These are phyloP conservation scores for Hedychridium roseum DNA, from an alignment of 2,888 invertebrate species.

Conservation along the genomic window DNA sequence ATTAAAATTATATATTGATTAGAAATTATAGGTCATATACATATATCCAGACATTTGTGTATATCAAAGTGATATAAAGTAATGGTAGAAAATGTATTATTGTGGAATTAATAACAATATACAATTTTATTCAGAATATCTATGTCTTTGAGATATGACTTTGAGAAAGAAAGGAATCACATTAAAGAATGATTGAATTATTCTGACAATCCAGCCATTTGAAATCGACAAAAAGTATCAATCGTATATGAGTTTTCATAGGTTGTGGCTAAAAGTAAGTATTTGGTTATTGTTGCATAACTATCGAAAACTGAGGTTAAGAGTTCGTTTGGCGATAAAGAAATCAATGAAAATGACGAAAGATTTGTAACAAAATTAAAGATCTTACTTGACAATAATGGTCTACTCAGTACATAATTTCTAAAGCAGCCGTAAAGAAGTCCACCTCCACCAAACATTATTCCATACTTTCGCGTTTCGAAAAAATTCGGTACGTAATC, in stretches of 20 bases:
- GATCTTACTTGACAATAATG: slow-evolving; percentile 38
- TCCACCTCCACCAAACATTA: neutral
- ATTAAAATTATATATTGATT: neutral
- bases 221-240: neutral
- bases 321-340: neutral
- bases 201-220: neutral
- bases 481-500: slow-evolving; percentile 26
- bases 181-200: too few species aligned
- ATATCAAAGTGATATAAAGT: too few species aligned
- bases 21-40: neutral
- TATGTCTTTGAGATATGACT: too few species aligned
- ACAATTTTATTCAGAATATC: too few species aligned
- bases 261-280: too few species aligned
- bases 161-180: too few species aligned
- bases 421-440: neutral
- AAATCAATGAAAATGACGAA: neutral
- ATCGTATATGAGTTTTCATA: too few species aligned
- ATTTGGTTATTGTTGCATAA: too few species aligned
- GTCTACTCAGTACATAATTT: slow-evolving; percentile 31
- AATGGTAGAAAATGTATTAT: too few species aligned
- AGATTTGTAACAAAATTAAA: too few species aligned
- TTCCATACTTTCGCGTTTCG: neutral
- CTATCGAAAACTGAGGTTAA: too few species aligned
- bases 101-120: too few species aligned
- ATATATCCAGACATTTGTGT: neutral